Conservation (phyloP, 2,888 invertebrate genomes). For the Eilema caniola region DNA sequence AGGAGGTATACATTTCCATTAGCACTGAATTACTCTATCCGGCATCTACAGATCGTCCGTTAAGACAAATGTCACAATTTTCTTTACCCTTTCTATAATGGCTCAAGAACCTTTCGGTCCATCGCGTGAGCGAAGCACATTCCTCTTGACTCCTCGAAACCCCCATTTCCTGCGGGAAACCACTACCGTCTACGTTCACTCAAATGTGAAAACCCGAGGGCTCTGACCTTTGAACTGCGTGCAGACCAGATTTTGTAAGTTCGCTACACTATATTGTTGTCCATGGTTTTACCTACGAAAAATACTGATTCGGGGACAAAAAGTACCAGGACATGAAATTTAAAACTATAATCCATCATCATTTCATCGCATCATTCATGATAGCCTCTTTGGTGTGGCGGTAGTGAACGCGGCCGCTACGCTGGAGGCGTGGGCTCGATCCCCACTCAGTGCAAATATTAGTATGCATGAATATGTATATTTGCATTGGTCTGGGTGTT, state of each 20-base stretch:
- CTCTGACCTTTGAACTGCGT: conserved; percentile 25
- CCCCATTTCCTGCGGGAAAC: conserved; percentile 39
- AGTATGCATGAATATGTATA: too few relatives aligned
- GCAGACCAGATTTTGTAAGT: conserved; percentile 22
- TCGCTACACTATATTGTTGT: not conserved
- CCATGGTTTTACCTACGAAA: not conserved
- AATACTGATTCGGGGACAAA: too few relatives aligned
- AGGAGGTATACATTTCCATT: too few relatives aligned
- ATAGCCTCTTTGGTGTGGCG: too few relatives aligned
- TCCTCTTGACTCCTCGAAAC: conserved; percentile 18
- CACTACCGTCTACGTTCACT: conserved; percentile 25
- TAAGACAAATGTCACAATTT: conserved; percentile 4
- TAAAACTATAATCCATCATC: too few relatives aligned
- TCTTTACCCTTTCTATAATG: conserved; percentile 22
- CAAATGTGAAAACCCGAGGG: conserved; percentile 14
- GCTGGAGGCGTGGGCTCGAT: too few relatives aligned
- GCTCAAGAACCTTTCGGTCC: not conserved
- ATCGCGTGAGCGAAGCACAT: conserved; percentile 36
- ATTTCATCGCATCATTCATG: too few relatives aligned
- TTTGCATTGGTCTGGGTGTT: too few relatives aligned
- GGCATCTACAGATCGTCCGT: not conserved
- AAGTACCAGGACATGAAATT: too few relatives aligned
- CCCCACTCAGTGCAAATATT: too few relatives aligned
- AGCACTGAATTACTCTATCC: not conserved
- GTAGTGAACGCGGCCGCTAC: too few relatives aligned